A percentile compares a stretch with the other conserved stretches of the same genome.
Evolutionary conservation across 2,888 invertebrate genomes (phyloP).

Genomic region (Latrodectus elegans): DNA sequence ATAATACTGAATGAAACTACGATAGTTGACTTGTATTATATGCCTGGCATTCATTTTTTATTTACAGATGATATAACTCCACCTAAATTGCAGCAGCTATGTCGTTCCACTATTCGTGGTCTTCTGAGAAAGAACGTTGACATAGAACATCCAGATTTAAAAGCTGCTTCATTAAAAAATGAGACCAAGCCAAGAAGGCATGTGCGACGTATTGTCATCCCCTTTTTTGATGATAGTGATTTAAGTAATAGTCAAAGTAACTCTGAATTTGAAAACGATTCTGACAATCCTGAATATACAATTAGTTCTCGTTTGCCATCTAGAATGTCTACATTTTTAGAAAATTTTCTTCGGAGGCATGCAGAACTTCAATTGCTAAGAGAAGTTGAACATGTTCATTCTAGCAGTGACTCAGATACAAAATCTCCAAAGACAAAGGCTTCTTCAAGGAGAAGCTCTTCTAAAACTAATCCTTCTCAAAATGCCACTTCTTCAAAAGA

Average conservation of each 20-base stretch:
- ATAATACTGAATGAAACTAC: too few relatives aligned
- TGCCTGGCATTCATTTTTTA: background rate
- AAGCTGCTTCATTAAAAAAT: conserved; percentile 71
- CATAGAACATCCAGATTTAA: conserved; percentile 77
- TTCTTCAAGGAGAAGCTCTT: background rate
- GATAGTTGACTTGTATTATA: too few relatives aligned
- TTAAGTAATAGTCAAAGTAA: conserved; percentile 70
- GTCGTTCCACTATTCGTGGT: conserved; percentile 79
- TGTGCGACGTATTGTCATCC: conserved; percentile 73
- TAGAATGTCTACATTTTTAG: conserved; percentile 71
- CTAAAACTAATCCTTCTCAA: too few relatives aligned
- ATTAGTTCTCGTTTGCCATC: conserved; percentile 43
- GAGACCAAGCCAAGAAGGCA: conserved; percentile 71
- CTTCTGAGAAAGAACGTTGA: conserved; percentile 79
- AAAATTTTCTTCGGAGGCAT: conserved; percentile 71
- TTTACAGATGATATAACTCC: conserved; percentile 79
- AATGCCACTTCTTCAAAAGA: too few relatives aligned
- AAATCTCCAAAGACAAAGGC: background rate
- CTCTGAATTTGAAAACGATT: conserved; percentile 42
- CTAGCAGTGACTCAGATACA: conserved; percentile 11
- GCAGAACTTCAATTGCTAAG: conserved; percentile 50
- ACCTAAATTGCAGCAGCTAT: conserved; percentile 79
- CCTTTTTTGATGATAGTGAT: conserved; percentile 77
- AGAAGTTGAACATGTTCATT: conserved; percentile 11
- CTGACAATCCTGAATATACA: conserved; percentile 62